phyloP scores from a whole-genome alignment of 2,797 vertebrate species.

The Clarias pachynema region DNA sequence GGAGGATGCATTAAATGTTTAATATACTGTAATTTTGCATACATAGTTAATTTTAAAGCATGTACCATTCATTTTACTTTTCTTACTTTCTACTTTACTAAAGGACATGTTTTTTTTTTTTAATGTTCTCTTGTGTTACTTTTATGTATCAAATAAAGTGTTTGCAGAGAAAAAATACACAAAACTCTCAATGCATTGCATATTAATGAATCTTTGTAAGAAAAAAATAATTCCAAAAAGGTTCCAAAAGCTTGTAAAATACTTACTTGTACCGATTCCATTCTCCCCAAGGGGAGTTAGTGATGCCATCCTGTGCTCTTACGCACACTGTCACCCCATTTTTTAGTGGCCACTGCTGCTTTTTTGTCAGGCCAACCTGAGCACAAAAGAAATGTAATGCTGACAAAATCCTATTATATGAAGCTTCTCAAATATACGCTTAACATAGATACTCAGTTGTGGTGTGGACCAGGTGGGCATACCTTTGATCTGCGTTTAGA shows the following conservation, averaged over 20 bases:
- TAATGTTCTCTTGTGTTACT: constrained; percentile 25
- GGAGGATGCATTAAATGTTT: neutral
- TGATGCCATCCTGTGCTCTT: constrained; percentile 69
- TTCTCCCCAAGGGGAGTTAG: constrained; percentile 74
- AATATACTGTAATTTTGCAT: neutral
- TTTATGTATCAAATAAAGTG: constrained; percentile 26
- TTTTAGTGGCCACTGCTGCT: constrained; percentile 60
- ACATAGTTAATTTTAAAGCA: neutral
- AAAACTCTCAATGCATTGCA: neutral
- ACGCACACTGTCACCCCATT: constrained; percentile 63
- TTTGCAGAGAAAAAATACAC: neutral
- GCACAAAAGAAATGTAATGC: neutral
- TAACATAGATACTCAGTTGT: neutral
- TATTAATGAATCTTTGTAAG: neutral
- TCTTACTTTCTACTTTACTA: neutral
- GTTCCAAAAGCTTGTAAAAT: constrained; percentile 37
- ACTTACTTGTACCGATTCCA: constrained; percentile 65
- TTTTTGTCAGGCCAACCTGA: constrained; percentile 51
- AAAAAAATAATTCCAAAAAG: neutral
- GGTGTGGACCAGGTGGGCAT: neutral
- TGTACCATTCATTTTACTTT: constrained; percentile 25
- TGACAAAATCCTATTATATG: neutral
- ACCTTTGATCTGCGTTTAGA: constrained; percentile 55
- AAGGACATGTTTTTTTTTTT: constrained; percentile 15
- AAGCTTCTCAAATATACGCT: neutral